A percentile compares a stretch with the other conserved stretches of the same genome.
Conservation (phyloP, 1,140 invertebrate genomes). For the Drosophila ananassae region DNA sequence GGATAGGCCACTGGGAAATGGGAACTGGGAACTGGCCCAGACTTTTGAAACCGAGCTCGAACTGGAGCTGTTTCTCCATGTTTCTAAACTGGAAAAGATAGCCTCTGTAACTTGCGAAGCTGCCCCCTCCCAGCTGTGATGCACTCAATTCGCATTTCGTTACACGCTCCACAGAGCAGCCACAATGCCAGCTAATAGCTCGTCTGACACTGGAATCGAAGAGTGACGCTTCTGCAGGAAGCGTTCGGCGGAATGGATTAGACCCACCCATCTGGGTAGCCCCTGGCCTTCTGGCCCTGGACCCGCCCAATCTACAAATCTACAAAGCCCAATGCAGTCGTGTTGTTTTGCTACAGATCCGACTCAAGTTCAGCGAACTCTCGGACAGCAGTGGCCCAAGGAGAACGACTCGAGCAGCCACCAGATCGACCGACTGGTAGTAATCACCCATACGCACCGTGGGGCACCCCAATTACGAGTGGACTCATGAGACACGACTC, state of each 20-base stretch:
- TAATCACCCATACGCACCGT: slow-evolving; percentile 13
- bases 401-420: slow-evolving; percentile 14
- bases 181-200: slow-evolving; percentile 19
- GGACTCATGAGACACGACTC: no score
- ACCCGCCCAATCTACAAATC: background rate
- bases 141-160: slow-evolving; percentile 28
- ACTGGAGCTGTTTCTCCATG: background rate
- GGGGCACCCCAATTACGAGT: slow-evolving; percentile 10
- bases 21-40: slow-evolving; percentile 15
- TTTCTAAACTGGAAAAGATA: no score
- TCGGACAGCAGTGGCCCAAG: slow-evolving; percentile 22
- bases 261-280: slow-evolving; percentile 10
- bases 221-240: slow-evolving; percentile 22
- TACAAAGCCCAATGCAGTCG: background rate
- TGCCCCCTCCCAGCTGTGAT: slow-evolving; percentile 7
- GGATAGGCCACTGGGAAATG: slow-evolving; percentile 6
- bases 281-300: background rate
- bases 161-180: slow-evolving; percentile 36
- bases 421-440: slow-evolving; percentile 1
- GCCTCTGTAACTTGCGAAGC: background rate
- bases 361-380: slow-evolving; percentile 41
- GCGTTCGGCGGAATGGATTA: slow-evolving; percentile 1
- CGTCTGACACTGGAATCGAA: slow-evolving; percentile 21
- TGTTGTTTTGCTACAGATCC: slow-evolving; percentile 2
- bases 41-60: background rate